Percentiles rank a stretch among this genome's conserved stretches.
These are phyloP conservation scores for Esox lucius DNA, from an alignment of 2,797 vertebrate genomes.

Conservation along the genomic window DNA sequence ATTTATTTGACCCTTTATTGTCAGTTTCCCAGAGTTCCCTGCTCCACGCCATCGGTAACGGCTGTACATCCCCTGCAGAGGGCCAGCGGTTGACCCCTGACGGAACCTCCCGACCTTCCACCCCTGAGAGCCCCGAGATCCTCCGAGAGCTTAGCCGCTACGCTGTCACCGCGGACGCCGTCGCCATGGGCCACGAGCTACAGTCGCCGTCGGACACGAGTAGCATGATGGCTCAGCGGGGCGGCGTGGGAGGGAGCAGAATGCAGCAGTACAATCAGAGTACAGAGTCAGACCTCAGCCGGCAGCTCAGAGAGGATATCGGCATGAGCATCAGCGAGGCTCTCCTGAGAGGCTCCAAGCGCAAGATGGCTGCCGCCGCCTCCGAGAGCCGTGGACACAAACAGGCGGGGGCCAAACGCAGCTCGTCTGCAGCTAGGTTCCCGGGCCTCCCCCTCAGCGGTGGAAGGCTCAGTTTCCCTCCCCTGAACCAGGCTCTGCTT, in stretches of 20 bases:
- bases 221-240: constrained; percentile 30
- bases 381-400: constrained; percentile 76
- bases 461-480: constrained; percentile 83
- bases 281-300: constrained; percentile 46
- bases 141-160: constrained; percentile 90
- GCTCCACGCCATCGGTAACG: constrained; percentile 81
- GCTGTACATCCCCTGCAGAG: constrained; percentile 83
- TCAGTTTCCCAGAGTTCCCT: constrained; percentile 78
- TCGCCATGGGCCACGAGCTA: constrained; percentile 51
- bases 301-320: constrained; percentile 65
- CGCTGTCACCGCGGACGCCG: constrained; percentile 71
- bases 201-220: constrained; percentile 30
- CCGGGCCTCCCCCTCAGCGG: constrained; percentile 80
- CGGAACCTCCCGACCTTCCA: constrained; percentile 77
- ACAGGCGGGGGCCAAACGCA: constrained; percentile 79
- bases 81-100: constrained; percentile 77
- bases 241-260: constrained; percentile 27
- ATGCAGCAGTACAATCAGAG: constrained; percentile 58
- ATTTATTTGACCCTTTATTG: neutral
- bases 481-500: constrained; percentile 84
- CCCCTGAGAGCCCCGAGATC: constrained; percentile 89
- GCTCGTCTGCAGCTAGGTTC: constrained; percentile 73
- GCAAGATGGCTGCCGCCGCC: constrained; percentile 77
- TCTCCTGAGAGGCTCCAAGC: constrained; percentile 83
- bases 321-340: constrained; percentile 57